Evolutionary conservation across 2,888 invertebrate genomes (phyloP).

Genomic region (Melipona bicolor): DNA sequence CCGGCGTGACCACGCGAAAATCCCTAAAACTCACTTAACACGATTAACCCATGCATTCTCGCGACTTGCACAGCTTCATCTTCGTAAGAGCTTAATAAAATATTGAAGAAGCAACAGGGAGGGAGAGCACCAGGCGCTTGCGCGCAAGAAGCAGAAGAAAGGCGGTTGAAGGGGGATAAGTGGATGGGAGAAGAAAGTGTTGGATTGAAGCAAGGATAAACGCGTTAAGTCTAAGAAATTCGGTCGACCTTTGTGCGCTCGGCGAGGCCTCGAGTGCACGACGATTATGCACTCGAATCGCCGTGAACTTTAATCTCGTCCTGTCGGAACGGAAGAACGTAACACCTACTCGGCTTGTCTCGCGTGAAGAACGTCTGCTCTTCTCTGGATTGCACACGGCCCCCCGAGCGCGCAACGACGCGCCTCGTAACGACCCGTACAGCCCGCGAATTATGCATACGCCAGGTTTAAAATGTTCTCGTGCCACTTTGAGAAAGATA

Average conservation of each 20-base stretch:
- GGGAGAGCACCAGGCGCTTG: no score
- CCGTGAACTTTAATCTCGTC: conserved; percentile 56
- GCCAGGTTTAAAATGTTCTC: background rate
- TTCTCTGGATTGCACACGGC: conserved; percentile 25
- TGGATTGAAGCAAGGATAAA: conserved; percentile 24
- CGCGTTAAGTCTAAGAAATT: conserved; percentile 40
- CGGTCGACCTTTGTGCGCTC: conserved; percentile 28
- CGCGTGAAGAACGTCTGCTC: conserved; percentile 17
- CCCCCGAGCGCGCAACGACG: conserved; percentile 28
- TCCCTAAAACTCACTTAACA: conserved; percentile 27
- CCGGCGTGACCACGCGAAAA: background rate
- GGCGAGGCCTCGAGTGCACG: conserved; percentile 3
- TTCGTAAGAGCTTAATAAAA: conserved; percentile 30
- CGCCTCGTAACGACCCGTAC: conserved; percentile 2
- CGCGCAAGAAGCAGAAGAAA: background rate
- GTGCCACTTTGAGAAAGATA: background rate
- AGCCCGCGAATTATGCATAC: background rate
- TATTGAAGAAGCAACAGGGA: conserved; percentile 14
- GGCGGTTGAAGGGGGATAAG: background rate
- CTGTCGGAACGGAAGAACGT: conserved; percentile 39
- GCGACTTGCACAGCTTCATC: conserved; percentile 15
- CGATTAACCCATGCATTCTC: conserved; percentile 24
- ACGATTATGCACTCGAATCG: conserved; percentile 35
- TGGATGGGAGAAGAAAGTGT: background rate
- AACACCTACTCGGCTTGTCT: conserved; percentile 36